Base-by-base conservation (phyloP, 2,888 invertebrate species). In the Parnassius glacialis region DNA sequence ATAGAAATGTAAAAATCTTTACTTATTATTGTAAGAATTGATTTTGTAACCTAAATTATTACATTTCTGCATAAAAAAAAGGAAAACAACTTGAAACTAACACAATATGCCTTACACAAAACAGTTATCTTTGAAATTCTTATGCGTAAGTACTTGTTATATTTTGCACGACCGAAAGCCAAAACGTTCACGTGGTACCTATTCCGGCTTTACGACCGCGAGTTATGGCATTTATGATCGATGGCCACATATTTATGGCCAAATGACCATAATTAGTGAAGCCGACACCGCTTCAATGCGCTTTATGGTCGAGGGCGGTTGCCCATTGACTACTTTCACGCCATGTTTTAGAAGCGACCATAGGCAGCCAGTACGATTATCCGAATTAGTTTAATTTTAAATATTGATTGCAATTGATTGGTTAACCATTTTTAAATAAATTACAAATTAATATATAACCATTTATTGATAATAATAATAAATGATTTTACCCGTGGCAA, bases 151-250 rank as follows among this genome's bases (percentile, higher is more conserved):
- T n/a, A 83, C 67, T 69, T 70, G 69, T 65, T 67, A 70, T 65
- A 72, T 72, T 83, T 83, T 80, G 83, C 84, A 80, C 78, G 72
- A 64, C 71, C 67, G 62, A 69, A 67, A 70, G n/a, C 43, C 42
- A 70, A 67, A 67, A 70, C 72, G 65, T 68, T 68, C 69, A 59
- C 65, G 67, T 68, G 65, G 68, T 71, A 13, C 68, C 65, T 70
- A 67, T 64, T 67, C 71, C 66, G 62, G 65, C 68, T 78, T 87
- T 87, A 86, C 76, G 79, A 78, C 75, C 76, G 70, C 74, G 65
- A 83, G 84, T 86, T 85, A 85, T 84, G 80, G 78, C 70, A 73
- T 87, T 89, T 89, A 89, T 87, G 87, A 87, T 85, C 79, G 79
- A 87, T 86, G 85, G 80, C 79, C 81, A 75, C 78, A 62, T 77